A percentile compares a stretch with the other conserved stretches of the same genome.
phyloP scores from a whole-genome alignment of 2,797 vertebrate genomes.

The Hylomyscus alleni region DNA sequence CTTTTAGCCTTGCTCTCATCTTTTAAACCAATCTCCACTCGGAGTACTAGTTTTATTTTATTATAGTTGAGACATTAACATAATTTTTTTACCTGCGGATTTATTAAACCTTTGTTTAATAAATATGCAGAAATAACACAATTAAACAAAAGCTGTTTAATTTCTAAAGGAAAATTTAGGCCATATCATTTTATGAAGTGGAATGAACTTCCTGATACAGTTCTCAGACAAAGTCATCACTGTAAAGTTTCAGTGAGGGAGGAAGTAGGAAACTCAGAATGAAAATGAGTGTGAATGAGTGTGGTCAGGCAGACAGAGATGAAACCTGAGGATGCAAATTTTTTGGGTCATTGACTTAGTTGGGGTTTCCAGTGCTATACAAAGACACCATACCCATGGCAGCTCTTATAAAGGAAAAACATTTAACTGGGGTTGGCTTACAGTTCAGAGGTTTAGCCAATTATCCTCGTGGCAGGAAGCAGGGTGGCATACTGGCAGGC shows the following conservation, averaged over 20 bases:
- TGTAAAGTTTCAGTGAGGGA: neutral
- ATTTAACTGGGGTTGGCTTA: neutral
- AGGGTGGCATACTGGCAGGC: neutral
- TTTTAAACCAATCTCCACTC: neutral
- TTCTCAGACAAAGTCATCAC: neutral
- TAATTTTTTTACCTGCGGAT: neutral
- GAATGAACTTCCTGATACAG: neutral
- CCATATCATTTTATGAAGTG: neutral
- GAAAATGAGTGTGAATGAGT: neutral
- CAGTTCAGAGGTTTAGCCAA: neutral
- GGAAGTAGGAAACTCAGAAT: neutral
- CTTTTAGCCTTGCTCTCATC: neutral
- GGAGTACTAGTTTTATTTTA: neutral
- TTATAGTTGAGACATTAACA: neutral
- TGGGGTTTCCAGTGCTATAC: neutral
- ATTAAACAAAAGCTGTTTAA: neutral
- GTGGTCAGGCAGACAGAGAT: neutral
- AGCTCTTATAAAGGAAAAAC: neutral
- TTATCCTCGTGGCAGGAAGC: neutral
- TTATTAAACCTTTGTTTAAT: neutral
- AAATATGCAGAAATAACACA: neutral
- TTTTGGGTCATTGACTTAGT: neutral
- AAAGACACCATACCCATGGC: neutral
- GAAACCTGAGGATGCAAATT: neutral
- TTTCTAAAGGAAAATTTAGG: conserved; percentile 23